A percentile compares a stretch with the other conserved stretches of the same genome.
phyloP scores from a whole-genome alignment of 2,888 invertebrate species.

The Drosophila eohydei region DNA sequence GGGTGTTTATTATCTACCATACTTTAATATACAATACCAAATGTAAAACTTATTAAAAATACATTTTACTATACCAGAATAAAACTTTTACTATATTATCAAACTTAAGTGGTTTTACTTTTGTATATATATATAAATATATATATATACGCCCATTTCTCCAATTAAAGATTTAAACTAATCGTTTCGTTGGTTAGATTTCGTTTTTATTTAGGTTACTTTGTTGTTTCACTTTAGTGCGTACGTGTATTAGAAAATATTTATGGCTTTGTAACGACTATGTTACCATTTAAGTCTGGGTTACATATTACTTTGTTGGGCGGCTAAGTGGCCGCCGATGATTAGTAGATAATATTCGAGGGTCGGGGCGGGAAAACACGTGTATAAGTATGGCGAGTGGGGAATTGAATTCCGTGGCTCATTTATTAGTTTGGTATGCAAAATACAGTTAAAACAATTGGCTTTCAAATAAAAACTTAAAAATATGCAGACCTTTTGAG shows the following conservation, averaged over 20 bases:
- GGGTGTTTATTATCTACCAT: conserved; percentile 58
- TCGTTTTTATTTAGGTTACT: conserved; percentile 66
- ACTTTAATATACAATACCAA: conserved; percentile 62
- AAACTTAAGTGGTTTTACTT: not conserved
- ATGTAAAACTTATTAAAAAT: conserved; percentile 61
- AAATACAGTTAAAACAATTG: conserved; percentile 72
- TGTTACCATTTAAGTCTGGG: conserved; percentile 58
- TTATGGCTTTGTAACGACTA: conserved; percentile 71
- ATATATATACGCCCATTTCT: conserved; percentile 11
- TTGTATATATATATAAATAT: not conserved
- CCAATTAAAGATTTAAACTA: conserved; percentile 36
- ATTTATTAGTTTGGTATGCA: conserved; percentile 77
- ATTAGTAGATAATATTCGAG: conserved; percentile 57
- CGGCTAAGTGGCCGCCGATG: conserved; percentile 24
- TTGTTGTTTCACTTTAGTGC: conserved; percentile 26
- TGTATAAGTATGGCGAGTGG: conserved; percentile 58
- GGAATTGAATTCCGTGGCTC: conserved; percentile 72
- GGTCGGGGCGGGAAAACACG: conserved; percentile 35
- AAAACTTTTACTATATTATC: conserved; percentile 66
- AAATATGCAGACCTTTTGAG: conserved; percentile 32
- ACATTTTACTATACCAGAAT: conserved; percentile 66
- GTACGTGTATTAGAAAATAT: conserved; percentile 53
- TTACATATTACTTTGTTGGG: conserved; percentile 45
- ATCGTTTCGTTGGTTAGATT: conserved; percentile 71
- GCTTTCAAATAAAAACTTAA: conserved; percentile 56